Conservation (phyloP, 2,113 vertebrate species). For the Menidia beryllina region DNA sequence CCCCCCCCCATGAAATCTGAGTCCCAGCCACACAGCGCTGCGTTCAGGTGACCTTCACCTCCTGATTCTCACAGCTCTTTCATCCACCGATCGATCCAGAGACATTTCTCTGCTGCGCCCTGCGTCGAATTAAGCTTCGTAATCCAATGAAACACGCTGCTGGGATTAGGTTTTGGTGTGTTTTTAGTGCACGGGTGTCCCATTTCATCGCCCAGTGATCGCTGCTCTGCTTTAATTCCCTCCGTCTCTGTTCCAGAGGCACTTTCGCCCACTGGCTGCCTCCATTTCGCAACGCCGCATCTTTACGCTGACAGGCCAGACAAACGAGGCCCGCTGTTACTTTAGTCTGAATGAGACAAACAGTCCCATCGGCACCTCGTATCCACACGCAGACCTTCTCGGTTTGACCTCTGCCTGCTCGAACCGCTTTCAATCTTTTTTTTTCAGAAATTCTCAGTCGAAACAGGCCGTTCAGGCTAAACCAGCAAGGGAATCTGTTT, state of each 20-base stretch:
- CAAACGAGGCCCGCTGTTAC: background rate
- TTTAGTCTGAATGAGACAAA: background rate
- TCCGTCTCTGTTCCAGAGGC: background rate
- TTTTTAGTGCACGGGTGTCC: too few relatives aligned
- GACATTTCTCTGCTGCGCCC: background rate
- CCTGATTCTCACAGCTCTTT: constrained; percentile 56
- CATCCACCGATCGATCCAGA: constrained; percentile 52
- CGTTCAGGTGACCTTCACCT: constrained; percentile 62
- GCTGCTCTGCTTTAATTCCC: background rate
- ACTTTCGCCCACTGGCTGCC: background rate
- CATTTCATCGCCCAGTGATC: too few relatives aligned
- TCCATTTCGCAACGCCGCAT: background rate
- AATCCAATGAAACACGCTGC: background rate
- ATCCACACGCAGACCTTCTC: background rate
- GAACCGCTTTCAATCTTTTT: constrained; percentile 4
- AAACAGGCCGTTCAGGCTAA: constrained; percentile 50
- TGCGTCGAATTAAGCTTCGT: background rate
- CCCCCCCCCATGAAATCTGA: constrained; percentile 56
- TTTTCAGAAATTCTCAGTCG: constrained; percentile 27
- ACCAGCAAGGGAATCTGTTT: constrained; percentile 41
- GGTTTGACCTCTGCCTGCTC: background rate
- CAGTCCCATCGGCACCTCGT: background rate
- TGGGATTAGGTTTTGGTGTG: background rate
- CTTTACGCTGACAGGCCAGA: background rate
- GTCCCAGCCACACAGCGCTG: constrained; percentile 25